These are phyloP conservation scores for Orchestia grillus DNA, from an alignment of 1,140 invertebrate genomes.

Conservation along the genomic window DNA sequence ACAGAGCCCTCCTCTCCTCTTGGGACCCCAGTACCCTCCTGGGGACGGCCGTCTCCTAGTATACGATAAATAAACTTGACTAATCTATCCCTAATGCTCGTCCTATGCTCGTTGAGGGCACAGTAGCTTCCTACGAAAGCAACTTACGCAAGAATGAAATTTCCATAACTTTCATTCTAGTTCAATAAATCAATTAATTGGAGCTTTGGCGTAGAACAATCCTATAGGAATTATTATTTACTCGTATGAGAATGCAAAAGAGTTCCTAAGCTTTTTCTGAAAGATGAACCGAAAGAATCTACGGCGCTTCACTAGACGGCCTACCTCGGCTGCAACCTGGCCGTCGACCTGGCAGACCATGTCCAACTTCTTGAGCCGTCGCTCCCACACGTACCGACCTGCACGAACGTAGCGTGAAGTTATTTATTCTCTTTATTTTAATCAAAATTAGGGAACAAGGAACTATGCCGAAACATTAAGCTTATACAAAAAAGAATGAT, in stretches of 20 bases:
- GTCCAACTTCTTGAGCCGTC: constrained; percentile 1
- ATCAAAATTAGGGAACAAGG: not conserved
- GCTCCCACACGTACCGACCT: constrained; percentile 41
- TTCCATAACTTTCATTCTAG: not conserved
- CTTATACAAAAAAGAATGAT: not conserved
- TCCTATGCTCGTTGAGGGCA: no score
- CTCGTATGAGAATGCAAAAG: not conserved
- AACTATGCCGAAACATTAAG: not conserved
- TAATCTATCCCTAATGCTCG: no score
- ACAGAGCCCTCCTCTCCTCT: no score
- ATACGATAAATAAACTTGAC: no score
- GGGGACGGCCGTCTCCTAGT: no score
- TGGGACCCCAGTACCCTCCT: no score
- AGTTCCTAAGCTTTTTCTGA: not conserved
- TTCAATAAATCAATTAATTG: not conserved
- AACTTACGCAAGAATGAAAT: no score
- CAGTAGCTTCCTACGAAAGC: no score
- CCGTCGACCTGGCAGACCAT: constrained; percentile 21
- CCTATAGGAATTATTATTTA: not conserved
- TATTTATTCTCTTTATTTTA: not conserved
- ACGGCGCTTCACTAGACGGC: not conserved
- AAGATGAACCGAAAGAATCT: not conserved
- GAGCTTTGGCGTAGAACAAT: not conserved
- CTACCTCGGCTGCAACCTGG: not conserved
- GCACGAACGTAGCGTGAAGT: not conserved